Conservation (phyloP, 2,113 vertebrate species). For the Mus pahari region DNA sequence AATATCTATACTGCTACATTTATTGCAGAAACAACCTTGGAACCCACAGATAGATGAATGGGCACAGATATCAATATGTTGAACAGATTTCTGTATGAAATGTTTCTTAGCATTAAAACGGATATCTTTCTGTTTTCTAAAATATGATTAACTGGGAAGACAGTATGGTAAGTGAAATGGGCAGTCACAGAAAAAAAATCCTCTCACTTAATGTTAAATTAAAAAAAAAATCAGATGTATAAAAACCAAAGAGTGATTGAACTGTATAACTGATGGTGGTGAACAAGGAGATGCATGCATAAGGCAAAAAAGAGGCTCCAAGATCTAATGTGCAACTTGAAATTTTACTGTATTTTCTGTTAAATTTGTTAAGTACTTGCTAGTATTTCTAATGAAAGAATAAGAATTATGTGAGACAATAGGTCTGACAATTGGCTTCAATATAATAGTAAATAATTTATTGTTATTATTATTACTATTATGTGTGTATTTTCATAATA, state of each 20-base stretch:
- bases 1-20: neutral
- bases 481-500: neutral
- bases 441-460: neutral
- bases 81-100: neutral
- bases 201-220: neutral
- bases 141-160: neutral
- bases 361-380: neutral
- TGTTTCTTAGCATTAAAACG: neutral
- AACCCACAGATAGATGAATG: neutral
- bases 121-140: neutral
- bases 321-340: neutral
- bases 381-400: neutral
- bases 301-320: neutral
- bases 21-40: neutral
- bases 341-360: neutral
- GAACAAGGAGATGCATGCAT: neutral
- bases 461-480: neutral
- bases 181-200: neutral
- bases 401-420: neutral
- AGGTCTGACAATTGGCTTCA: neutral
- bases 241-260: neutral
- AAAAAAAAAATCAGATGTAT: neutral
- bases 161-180: neutral
- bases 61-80: neutral
- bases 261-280: neutral